These are phyloP conservation scores for Diachasmimorpha longicaudata DNA, from an alignment of 1,140 invertebrate genomes.

Conservation along the genomic window DNA sequence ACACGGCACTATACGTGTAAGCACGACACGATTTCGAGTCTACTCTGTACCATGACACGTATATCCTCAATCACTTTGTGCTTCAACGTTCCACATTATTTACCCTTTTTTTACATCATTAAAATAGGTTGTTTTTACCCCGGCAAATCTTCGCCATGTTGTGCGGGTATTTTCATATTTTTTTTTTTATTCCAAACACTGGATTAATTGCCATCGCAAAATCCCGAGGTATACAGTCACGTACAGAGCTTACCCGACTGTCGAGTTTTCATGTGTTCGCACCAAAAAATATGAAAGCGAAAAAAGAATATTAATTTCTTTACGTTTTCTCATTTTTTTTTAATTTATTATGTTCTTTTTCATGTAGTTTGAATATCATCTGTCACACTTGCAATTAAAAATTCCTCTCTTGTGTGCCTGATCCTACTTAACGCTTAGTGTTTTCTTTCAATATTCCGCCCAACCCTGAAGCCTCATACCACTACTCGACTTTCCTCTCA, in stretches of 20 bases:
- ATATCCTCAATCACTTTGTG: not conserved
- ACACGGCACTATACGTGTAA: conserved; percentile 39
- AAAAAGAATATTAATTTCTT: not conserved
- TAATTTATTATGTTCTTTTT: conserved; percentile 7
- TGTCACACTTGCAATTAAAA: conserved; percentile 2
- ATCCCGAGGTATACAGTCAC: conserved; percentile 39
- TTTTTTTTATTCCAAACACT: not conserved
- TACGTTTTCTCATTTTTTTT: not conserved
- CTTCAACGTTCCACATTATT: not conserved
- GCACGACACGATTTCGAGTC: conserved; percentile 56
- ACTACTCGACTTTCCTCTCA: conserved; percentile 3
- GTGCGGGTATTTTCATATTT: not conserved
- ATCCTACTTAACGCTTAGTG: not conserved
- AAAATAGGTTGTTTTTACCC: not conserved
- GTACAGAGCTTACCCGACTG: conserved; percentile 59
- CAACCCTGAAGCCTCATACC: not conserved
- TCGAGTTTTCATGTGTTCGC: conserved; percentile 51
- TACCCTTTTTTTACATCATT: conserved; percentile 1
- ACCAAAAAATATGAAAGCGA: conserved; percentile 41
- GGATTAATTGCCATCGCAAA: conserved; percentile 38
- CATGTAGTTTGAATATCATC: not conserved
- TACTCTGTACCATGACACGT: conserved; percentile 58
- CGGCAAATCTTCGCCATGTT: conserved; percentile 7
- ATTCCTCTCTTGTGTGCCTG: not conserved
- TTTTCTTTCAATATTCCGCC: conserved; percentile 3